Base-by-base conservation (phyloP, 2,888 invertebrate species). In the Gortyna flavago region DNA sequence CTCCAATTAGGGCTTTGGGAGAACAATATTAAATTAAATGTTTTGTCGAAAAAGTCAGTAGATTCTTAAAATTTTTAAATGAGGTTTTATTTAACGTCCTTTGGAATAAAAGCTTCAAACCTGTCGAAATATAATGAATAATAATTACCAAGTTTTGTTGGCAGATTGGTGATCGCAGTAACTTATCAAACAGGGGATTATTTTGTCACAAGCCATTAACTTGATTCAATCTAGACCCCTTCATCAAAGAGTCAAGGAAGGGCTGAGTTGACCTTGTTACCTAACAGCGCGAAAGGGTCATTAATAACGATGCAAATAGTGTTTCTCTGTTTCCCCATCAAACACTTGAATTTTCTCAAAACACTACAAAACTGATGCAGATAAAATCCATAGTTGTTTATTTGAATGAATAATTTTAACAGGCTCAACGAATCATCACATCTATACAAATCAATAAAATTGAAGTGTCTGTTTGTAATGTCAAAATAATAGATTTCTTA, bases 21-120 rank as follows among this genome's bases (percentile, higher is more conserved):
- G 59, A 38, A 71, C 16, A 83, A 74, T 11, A 54, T 72, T 59
- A 8, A 74, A 74, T 59, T 61, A 11, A n/a, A 73, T 72, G 2
- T 61, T 71, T 57, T 25, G 35, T 59, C 13, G n/a, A 57, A 66
- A 80, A 69, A 75, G 21, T 68, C 9, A 18, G 25, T 64, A 48
- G 32, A n/a, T 48, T 64, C 11, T 48, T 44, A 35, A 13, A 13
- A 69, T 25, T 64, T 44, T 62, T 44, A 25, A 44, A 62, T 62
- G 4, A 44, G 18, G 5, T 29, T 1, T 54, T 8, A 77, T 62
- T 51, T 13, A 16, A 29, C 1, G 4, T 62, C n/a, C 0, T 62
- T n/a, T 35, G 4, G 5, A 29, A 41, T 8, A 54, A 68, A 51
- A 21, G 11, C 2, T 4, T 68, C 11, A 16, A 38, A 51, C n/a